Conservation (phyloP, 2,888 invertebrate genomes). For the Caenorhabditis uteleia region DNA sequence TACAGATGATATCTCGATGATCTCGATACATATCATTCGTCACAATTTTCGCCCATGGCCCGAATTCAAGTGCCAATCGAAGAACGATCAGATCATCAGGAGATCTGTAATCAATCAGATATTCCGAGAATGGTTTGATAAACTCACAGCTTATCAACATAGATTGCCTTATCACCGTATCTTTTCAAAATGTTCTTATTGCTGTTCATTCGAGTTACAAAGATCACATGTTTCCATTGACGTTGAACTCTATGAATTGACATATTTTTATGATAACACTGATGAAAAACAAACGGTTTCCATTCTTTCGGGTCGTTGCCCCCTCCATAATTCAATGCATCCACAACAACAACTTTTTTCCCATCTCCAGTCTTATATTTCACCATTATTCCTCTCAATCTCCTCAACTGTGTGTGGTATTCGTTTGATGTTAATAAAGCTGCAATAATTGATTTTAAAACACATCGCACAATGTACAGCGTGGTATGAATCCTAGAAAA, state of each 20-base stretch:
- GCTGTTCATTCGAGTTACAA: slow-evolving; percentile 21
- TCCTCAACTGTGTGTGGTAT: no score
- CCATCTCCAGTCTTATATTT: slow-evolving; percentile 6
- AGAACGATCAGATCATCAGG: slow-evolving; percentile 44
- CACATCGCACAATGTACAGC: no score
- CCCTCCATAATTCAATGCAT: slow-evolving; percentile 24
- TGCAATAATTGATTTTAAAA: no score
- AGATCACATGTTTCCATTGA: slow-evolving; percentile 8
- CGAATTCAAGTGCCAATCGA: slow-evolving; percentile 34
- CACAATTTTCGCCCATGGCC: slow-evolving; percentile 23
- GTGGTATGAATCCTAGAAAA: no score
- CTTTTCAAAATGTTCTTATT: slow-evolving; percentile 8
- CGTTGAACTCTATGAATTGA: no score
- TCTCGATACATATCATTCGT: slow-evolving; percentile 42
- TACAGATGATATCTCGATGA: slow-evolving; percentile 18
- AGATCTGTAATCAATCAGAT: slow-evolving; percentile 39
- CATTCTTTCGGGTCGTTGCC: slow-evolving; percentile 17
- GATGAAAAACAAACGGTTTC: background rate
- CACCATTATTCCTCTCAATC: no score
- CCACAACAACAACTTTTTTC: slow-evolving; percentile 16
- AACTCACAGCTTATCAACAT: no score
- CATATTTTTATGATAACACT: background rate
- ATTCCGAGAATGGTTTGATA: no score
- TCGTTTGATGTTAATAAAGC: no score
- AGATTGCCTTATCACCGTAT: slow-evolving; percentile 16